Percentiles rank a stretch among this genome's conserved stretches.
phyloP scores from a whole-genome alignment of 2,113 vertebrate genomes.

The Gila orcuttii region DNA sequence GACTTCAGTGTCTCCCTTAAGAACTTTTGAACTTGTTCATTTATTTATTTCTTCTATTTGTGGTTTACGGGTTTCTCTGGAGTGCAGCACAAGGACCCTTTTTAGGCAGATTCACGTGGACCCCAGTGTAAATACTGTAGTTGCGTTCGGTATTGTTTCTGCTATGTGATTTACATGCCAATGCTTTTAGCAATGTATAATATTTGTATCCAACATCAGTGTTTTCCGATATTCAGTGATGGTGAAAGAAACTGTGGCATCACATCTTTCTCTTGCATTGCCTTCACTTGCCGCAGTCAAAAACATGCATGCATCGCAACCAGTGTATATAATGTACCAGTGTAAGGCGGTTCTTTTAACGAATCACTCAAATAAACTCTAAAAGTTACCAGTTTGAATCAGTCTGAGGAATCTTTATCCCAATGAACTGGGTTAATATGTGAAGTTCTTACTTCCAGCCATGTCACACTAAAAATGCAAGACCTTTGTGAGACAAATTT shows the following conservation, averaged over 20 bases:
- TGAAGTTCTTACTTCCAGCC: not conserved
- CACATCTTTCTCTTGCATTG: not conserved
- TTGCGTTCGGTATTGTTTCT: not conserved
- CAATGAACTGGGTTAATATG: not conserved
- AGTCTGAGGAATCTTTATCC: not conserved
- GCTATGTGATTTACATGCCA: not conserved
- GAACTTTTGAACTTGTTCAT: conserved; percentile 31
- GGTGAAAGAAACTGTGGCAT: not conserved
- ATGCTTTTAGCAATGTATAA: not conserved
- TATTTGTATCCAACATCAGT: not conserved
- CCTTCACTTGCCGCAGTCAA: not conserved
- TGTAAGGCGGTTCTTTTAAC: not conserved
- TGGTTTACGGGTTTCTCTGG: conserved; percentile 12
- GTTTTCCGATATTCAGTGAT: not conserved
- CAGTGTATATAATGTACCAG: no score
- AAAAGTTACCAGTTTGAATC: not conserved
- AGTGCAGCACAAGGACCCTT: not conserved
- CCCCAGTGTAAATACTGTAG: not conserved
- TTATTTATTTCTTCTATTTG: conserved; percentile 29
- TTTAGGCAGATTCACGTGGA: not conserved
- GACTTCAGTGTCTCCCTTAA: conserved; percentile 27
- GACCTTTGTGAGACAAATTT: no score
- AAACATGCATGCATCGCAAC: not conserved
- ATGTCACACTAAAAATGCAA: not conserved
- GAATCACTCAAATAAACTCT: not conserved